A percentile compares a stretch with the other conserved stretches of the same genome.
Evolutionary conservation across 2,113 vertebrate genomes (phyloP).

Genomic region (Murina feae): DNA sequence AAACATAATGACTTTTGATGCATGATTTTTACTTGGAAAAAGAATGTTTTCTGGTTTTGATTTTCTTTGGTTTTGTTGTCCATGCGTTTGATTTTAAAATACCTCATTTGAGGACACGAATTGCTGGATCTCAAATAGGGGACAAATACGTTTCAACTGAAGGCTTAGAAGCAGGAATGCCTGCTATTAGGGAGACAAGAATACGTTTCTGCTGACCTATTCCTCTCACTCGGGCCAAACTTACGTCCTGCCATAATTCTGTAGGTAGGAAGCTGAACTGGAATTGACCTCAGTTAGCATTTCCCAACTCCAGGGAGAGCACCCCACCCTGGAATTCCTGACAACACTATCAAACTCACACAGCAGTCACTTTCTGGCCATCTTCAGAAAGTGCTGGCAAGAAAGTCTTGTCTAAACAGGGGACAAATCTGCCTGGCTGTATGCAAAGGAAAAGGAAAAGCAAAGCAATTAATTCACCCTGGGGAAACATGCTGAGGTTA

Average conservation of each 20-base stretch:
- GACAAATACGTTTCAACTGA: conserved; percentile 69
- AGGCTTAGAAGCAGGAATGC: conserved; percentile 68
- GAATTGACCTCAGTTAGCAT: conserved; percentile 69
- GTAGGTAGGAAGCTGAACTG: conserved; percentile 77
- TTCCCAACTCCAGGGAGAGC: conserved; percentile 64
- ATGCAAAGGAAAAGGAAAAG: conserved; percentile 68
- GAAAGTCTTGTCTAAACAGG: conserved; percentile 53
- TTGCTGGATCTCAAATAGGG: conserved; percentile 55
- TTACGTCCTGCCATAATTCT: conserved; percentile 77
- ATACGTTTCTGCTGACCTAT: conserved; percentile 73
- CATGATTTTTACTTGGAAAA: neutral
- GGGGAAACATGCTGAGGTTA: conserved; percentile 50
- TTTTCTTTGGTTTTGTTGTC: conserved; percentile 12
- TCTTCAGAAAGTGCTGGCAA: conserved; percentile 62
- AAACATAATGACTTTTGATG: neutral
- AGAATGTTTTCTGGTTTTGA: neutral
- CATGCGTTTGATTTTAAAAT: conserved; percentile 40
- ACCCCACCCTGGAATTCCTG: conserved; percentile 67
- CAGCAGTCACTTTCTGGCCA: conserved; percentile 63
- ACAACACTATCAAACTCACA: conserved; percentile 68
- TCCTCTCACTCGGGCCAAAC: conserved; percentile 60
- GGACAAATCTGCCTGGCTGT: conserved; percentile 48
- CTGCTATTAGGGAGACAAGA: conserved; percentile 69
- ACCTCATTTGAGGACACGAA: conserved; percentile 12
- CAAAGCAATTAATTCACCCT: conserved; percentile 55